Evolutionary conservation across 2,888 invertebrate species (phyloP).

Genomic region (Lucinisca nassula): DNA sequence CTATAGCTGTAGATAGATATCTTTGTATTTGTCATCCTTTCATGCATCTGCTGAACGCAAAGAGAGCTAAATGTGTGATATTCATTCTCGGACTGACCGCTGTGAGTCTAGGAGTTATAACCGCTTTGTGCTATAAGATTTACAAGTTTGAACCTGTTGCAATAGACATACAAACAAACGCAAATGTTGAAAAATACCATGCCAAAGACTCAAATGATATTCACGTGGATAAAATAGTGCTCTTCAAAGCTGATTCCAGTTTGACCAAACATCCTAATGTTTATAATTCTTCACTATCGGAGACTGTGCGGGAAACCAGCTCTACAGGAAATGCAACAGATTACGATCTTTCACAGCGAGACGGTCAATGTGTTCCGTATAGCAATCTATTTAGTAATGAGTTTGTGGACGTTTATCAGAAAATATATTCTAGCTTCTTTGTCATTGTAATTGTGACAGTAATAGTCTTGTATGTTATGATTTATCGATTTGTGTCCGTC

Average conservation of each 20-base stretch:
- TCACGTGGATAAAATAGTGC: neutral
- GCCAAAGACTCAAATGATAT: too few species aligned
- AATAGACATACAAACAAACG: neutral
- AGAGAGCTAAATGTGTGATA: slow-evolving; percentile 75
- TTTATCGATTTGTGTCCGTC: slow-evolving; percentile 77
- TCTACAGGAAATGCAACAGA: neutral
- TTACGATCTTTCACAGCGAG: neutral
- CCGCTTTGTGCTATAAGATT: slow-evolving; percentile 70
- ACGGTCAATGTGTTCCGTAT: slow-evolving; percentile 54
- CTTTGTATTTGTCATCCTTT: slow-evolving; percentile 86
- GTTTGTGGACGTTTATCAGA: slow-evolving; percentile 78
- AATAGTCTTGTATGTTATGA: slow-evolving; percentile 84
- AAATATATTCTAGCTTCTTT: slow-evolving; percentile 82
- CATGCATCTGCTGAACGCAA: slow-evolving; percentile 78
- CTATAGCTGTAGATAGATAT: slow-evolving; percentile 84
- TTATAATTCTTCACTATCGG: slow-evolving; percentile 54
- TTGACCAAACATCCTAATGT: neutral
- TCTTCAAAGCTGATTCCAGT: neutral
- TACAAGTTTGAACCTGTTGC: neutral
- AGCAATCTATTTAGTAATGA: slow-evolving; percentile 73
- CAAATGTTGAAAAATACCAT: neutral
- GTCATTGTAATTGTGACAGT: slow-evolving; percentile 84
- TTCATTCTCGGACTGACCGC: slow-evolving; percentile 66
- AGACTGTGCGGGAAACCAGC: slow-evolving; percentile 46
- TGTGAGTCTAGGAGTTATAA: slow-evolving; percentile 73